phyloP scores from a whole-genome alignment of 1,140 invertebrate species.

The Drosophila insularis region DNA sequence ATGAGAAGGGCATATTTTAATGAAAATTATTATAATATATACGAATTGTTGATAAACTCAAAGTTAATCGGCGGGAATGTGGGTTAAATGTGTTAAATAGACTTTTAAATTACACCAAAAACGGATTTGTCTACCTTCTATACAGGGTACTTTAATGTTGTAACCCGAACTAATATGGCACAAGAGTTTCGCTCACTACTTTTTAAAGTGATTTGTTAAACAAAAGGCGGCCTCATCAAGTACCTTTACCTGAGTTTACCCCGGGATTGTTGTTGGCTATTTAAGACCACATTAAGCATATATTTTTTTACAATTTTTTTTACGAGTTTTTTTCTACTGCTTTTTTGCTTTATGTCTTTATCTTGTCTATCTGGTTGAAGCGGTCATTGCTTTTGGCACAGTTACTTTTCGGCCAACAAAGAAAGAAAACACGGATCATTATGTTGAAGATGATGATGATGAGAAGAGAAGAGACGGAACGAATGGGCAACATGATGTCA shows the following conservation, averaged over 20 bases:
- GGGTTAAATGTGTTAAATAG: no score
- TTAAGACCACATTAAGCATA: constrained; percentile 64
- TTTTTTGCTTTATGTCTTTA: constrained; percentile 38
- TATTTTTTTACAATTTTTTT: constrained; percentile 31
- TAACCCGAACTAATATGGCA: constrained; percentile 12
- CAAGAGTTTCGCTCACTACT: no score
- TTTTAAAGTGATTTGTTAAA: neutral
- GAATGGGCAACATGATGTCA: constrained; percentile 61
- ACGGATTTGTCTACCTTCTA: no score
- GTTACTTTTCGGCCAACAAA: constrained; percentile 53
- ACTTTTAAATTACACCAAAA: no score
- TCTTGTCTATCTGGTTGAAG: constrained; percentile 47
- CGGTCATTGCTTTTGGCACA: constrained; percentile 67
- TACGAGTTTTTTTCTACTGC: constrained; percentile 11
- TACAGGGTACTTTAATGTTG: constrained; percentile 1
- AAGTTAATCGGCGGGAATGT: no score
- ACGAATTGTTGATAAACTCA: no score
- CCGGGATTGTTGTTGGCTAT: constrained; percentile 35
- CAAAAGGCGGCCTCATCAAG: constrained; percentile 16
- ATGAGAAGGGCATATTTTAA: no score
- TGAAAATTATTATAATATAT: no score
- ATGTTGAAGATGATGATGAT: constrained; percentile 37
- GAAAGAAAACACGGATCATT: constrained; percentile 30
- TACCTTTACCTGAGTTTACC: constrained; percentile 2
- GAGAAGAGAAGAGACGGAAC: constrained; percentile 36